phyloP scores from a whole-genome alignment of 2,113 vertebrate genomes.

The Hassar affinis region DNA sequence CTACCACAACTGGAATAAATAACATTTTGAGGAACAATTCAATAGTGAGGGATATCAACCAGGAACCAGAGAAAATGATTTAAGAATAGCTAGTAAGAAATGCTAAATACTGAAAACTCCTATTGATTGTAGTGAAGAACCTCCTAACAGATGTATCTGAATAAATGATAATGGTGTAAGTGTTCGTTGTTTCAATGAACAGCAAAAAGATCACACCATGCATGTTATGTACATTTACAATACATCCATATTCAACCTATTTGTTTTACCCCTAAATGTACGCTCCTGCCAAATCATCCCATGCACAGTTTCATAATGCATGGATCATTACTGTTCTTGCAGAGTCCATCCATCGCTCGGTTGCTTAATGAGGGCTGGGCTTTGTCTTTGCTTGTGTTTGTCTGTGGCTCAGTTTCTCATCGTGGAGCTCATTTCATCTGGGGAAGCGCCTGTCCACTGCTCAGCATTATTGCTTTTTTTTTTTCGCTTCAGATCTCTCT shows the following conservation, averaged over 20 bases:
- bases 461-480: constrained; percentile 49
- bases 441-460: constrained; percentile 59
- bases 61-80: background rate
- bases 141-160: background rate
- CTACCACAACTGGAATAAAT: background rate
- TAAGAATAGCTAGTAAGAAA: background rate
- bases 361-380: constrained; percentile 50
- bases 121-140: background rate
- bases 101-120: background rate
- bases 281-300: constrained; percentile 9
- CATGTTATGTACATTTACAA: constrained; percentile 25
- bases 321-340: constrained; percentile 22
- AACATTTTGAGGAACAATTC: background rate
- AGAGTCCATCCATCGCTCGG: constrained; percentile 50
- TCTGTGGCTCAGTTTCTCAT: constrained; percentile 62
- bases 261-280: constrained; percentile 27
- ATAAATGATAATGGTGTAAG: background rate
- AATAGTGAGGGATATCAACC: background rate
- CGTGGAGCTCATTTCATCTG: constrained; percentile 58
- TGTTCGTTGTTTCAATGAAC: background rate
- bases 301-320: constrained; percentile 10
- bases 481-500: background rate
- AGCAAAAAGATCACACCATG: background rate
- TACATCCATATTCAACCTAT: background rate
- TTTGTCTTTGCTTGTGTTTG: constrained; percentile 52